Evolutionary conservation across 1,140 invertebrate genomes (phyloP).

Genomic region (Condylostylus longicornis): DNA sequence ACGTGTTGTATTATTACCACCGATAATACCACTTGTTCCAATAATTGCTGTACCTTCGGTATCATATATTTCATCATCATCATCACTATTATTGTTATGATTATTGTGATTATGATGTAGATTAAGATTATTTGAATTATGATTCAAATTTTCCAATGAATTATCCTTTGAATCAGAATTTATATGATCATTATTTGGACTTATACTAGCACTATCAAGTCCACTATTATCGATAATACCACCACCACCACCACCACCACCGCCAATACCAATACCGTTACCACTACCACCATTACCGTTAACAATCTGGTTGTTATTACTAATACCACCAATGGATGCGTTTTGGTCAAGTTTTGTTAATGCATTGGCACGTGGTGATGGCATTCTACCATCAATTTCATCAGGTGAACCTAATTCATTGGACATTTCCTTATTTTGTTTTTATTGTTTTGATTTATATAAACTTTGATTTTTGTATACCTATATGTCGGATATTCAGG

Average conservation of each 20-base stretch:
- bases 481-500: too few species aligned
- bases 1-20: too few species aligned
- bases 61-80: too few species aligned
- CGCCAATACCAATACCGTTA: constrained; percentile 4
- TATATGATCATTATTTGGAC: neutral
- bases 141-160: too few species aligned
- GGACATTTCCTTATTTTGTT: neutral
- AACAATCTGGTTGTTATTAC: constrained; percentile 1
- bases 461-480: too few species aligned
- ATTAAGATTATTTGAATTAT: too few species aligned
- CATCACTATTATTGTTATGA: too few species aligned
- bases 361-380: constrained; percentile 1
- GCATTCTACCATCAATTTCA: neutral
- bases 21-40: too few species aligned
- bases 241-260: constrained; percentile 2
- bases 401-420: neutral
- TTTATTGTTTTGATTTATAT: too few species aligned
- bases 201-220: neutral
- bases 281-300: constrained; percentile 9
- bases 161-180: too few species aligned
- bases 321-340: neutral
- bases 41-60: too few species aligned
- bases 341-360: neutral
- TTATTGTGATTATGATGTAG: too few species aligned
- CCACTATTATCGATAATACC: neutral